These are phyloP conservation scores for Pelochelys cantorii DNA, from an alignment of 2,797 vertebrate genomes.

Conservation along the genomic window DNA sequence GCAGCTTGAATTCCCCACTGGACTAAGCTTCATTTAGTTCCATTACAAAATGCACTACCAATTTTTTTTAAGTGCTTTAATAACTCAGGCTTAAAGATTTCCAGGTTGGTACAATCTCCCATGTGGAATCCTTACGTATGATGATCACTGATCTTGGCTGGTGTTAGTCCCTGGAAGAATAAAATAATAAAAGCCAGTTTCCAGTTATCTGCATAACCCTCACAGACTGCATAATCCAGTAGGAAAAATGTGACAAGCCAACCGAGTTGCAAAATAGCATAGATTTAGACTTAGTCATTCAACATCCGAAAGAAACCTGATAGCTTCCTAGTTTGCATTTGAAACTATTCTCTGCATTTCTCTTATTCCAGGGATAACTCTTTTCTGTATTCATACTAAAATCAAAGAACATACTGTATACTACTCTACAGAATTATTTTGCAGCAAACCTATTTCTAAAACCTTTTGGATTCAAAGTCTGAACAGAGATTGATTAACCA, in stretches of 20 bases:
- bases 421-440: neutral
- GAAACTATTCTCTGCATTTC: neutral
- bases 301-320: neutral
- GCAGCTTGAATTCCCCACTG: constrained; percentile 78
- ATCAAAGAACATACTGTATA: neutral
- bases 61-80: constrained; percentile 36
- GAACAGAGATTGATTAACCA: constrained; percentile 23
- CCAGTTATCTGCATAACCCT: constrained; percentile 30
- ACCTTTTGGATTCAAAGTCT: neutral
- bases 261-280: constrained; percentile 35
- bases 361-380: neutral
- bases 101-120: constrained; percentile 76
- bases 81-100: constrained; percentile 74
- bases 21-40: constrained; percentile 78
- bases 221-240: constrained; percentile 14
- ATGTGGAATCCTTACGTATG: constrained; percentile 77
- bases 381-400: neutral
- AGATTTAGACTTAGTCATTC: constrained; percentile 28
- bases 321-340: constrained; percentile 29
- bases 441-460: neutral
- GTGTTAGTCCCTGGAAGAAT: constrained; percentile 71
- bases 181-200: constrained; percentile 74
- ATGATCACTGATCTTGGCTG: constrained; percentile 76
- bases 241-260: neutral
- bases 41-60: constrained; percentile 75